Evolutionary conservation across 1,140 invertebrate species (phyloP).

Genomic region (Chymomyza costata): DNA sequence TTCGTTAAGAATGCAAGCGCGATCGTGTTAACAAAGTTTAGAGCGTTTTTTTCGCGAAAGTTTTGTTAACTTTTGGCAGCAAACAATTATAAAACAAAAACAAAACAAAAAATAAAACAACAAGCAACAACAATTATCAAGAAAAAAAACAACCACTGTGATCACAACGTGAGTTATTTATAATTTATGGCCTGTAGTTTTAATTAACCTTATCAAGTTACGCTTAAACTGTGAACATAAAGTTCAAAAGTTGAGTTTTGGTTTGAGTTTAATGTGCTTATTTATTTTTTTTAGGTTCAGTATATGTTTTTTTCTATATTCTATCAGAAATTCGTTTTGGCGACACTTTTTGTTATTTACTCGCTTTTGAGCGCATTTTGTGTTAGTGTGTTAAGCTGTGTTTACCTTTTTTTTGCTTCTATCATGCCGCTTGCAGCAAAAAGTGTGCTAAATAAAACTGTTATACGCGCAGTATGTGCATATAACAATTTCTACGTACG

Average conservation of each 20-base stretch:
- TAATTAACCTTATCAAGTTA: slow-evolving; percentile 42
- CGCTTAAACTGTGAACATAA: slow-evolving; percentile 27
- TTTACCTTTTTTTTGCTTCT: slow-evolving; percentile 22
- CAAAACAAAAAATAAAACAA: slow-evolving; percentile 5
- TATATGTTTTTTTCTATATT: too few species aligned
- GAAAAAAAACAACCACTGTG: neutral
- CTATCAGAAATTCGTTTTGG: neutral
- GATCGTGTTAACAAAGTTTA: too few species aligned
- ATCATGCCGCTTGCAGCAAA: too few species aligned
- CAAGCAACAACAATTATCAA: slow-evolving; percentile 15
- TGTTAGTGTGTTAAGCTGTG: slow-evolving; percentile 26
- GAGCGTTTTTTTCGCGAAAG: slow-evolving; percentile 1
- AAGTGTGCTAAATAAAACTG: slow-evolving; percentile 5
- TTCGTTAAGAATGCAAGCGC: too few species aligned
- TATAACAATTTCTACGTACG: neutral
- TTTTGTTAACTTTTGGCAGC: slow-evolving; percentile 20
- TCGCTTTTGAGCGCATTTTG: slow-evolving; percentile 36
- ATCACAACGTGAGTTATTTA: slow-evolving; percentile 37
- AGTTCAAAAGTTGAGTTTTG: slow-evolving; percentile 41
- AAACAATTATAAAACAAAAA: slow-evolving; percentile 14
- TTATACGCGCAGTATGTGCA: too few species aligned
- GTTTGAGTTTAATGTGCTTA: neutral
- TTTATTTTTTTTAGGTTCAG: too few species aligned
- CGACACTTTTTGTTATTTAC: neutral
- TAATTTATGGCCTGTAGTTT: slow-evolving; percentile 30